These are phyloP conservation scores for Rhizomys pruinosus DNA, from an alignment of 2,113 vertebrate genomes.

Conservation along the genomic window DNA sequence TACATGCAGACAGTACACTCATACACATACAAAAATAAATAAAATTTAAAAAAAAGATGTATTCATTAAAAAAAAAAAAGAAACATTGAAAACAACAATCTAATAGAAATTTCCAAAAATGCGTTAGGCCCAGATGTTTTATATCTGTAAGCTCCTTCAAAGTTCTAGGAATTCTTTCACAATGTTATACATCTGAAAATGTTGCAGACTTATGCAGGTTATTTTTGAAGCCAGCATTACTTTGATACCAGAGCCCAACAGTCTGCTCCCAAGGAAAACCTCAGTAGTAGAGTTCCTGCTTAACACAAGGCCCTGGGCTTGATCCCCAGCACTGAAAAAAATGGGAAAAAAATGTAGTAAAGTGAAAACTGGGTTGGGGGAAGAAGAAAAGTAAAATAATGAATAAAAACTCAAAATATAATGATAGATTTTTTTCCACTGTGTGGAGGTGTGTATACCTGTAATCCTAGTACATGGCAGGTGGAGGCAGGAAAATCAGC, in stretches of 20 bases:
- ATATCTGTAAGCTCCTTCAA: conserved; percentile 1
- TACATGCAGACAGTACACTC: too few species aligned
- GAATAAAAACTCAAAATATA: not conserved
- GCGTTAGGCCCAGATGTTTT: conserved; percentile 9
- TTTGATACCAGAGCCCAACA: conserved; percentile 2
- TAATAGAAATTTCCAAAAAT: conserved; percentile 39
- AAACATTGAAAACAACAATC: conserved; percentile 49
- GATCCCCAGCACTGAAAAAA: not conserved
- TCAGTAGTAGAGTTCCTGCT: too few species aligned
- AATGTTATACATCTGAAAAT: conserved; percentile 28
- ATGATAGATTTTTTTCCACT: not conserved
- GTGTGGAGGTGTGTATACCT: not conserved
- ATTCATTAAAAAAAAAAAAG: conserved; percentile 31
- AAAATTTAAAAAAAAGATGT: too few species aligned
- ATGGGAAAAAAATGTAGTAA: not conserved
- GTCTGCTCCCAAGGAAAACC: not conserved
- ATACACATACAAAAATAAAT: too few species aligned
- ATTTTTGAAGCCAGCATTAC: conserved; percentile 47
- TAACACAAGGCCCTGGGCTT: too few species aligned
- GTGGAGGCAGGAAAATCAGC: not conserved
- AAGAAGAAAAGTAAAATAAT: not conserved
- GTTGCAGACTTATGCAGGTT: conserved; percentile 42
- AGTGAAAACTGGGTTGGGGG: not conserved
- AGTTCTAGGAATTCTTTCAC: conserved; percentile 40
- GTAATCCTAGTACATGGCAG: not conserved